These are phyloP conservation scores for Lithophane socia DNA, from an alignment of 2,888 invertebrate species.

Conservation along the genomic window DNA sequence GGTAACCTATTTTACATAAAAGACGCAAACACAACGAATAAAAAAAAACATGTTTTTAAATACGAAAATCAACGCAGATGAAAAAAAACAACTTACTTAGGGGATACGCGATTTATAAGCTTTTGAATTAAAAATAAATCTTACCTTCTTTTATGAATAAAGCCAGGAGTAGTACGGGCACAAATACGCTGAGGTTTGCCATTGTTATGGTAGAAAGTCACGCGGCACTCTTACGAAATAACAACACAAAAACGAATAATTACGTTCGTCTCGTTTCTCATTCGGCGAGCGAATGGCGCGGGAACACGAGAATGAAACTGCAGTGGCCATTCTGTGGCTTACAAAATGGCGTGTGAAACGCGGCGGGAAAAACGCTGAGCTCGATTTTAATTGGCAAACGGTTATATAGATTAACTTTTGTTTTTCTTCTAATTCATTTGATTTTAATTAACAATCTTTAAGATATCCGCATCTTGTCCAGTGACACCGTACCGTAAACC, in stretches of 20 bases:
- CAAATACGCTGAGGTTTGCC: slow-evolving; percentile 82
- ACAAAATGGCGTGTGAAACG: slow-evolving; percentile 49
- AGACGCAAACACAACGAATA: background rate
- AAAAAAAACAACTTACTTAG: background rate
- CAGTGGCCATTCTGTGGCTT: slow-evolving; percentile 27
- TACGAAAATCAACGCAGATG: background rate
- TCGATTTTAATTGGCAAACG: background rate
- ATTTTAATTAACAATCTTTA: background rate
- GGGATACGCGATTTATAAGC: background rate
- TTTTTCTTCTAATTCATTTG: background rate
- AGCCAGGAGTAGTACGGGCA: slow-evolving; percentile 84
- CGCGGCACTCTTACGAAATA: slow-evolving; percentile 71
- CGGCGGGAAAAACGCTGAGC: slow-evolving; percentile 47
- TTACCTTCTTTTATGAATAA: slow-evolving; percentile 83
- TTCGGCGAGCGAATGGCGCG: slow-evolving; percentile 80
- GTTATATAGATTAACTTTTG: background rate
- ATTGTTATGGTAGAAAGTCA: slow-evolving; percentile 73
- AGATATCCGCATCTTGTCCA: background rate
- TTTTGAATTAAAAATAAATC: slow-evolving; percentile 53
- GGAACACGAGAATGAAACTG: slow-evolving; percentile 53
- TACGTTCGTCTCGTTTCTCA: slow-evolving; percentile 73
- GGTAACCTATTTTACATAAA: background rate
- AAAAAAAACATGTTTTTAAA: slow-evolving; percentile 1
- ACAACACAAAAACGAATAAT: slow-evolving; percentile 64
- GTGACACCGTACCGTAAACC: background rate